Conservation (phyloP, 2,113 vertebrate genomes). For the Catharus fuscescens region DNA sequence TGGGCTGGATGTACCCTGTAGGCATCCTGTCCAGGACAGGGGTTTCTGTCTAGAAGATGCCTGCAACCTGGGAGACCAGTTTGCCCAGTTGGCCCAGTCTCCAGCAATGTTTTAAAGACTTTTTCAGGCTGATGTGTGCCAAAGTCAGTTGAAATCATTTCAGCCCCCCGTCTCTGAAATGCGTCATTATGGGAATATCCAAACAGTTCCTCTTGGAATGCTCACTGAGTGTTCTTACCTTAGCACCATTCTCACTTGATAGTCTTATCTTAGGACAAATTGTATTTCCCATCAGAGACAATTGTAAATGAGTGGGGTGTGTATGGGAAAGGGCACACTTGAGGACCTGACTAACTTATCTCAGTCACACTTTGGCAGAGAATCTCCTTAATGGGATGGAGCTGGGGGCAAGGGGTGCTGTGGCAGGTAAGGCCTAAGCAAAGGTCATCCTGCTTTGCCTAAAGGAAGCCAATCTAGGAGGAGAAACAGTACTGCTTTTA, state of each 20-base stretch:
- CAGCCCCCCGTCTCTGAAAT: not conserved
- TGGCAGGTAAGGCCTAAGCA: not conserved
- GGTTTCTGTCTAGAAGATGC: not conserved
- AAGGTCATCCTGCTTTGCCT: not conserved
- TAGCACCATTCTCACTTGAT: not conserved
- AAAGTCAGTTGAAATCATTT: not conserved
- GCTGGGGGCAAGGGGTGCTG: not conserved
- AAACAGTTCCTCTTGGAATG: not conserved
- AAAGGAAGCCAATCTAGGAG: not conserved
- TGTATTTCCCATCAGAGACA: not conserved
- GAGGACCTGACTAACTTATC: not conserved
- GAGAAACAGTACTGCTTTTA: not conserved
- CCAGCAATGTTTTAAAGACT: not conserved
- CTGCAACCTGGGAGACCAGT: not conserved
- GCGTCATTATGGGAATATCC: fast-evolving
- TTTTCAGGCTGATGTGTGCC: not conserved
- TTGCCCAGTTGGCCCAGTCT: not conserved
- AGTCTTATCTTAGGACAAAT: not conserved
- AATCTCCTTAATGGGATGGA: not conserved
- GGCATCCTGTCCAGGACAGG: not conserved
- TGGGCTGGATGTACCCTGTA: not conserved
- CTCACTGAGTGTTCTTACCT: not conserved
- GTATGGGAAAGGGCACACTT: not conserved
- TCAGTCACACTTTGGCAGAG: not conserved
- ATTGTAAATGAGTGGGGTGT: not conserved